A percentile compares a stretch with the other conserved stretches of the same genome.
Evolutionary conservation across 2,797 vertebrate genomes (phyloP).

Genomic region (Melanotaenia pygmaea): DNA sequence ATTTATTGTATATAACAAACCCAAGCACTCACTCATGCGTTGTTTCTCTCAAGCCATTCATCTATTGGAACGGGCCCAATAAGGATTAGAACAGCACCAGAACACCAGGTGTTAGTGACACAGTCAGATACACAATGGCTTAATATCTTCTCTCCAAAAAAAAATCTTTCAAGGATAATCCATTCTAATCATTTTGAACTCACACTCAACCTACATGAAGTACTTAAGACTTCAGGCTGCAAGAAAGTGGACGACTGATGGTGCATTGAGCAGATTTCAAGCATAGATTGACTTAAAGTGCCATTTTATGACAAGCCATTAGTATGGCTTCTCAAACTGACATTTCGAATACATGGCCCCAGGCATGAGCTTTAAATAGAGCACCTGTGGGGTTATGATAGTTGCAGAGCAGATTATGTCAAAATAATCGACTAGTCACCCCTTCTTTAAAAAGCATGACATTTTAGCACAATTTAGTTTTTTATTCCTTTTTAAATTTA

Average conservation of each 20-base stretch:
- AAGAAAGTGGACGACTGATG: slow-evolving; percentile 7
- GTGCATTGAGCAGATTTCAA: slow-evolving; percentile 9
- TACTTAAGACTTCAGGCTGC: slow-evolving; percentile 2
- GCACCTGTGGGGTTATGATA: slow-evolving; percentile 30
- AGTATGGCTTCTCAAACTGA: slow-evolving; percentile 38
- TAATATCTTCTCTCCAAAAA: slow-evolving; percentile 31
- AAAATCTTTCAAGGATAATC: slow-evolving; percentile 33
- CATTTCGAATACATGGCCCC: slow-evolving; percentile 31
- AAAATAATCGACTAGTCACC: slow-evolving; percentile 22
- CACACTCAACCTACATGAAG: not conserved
- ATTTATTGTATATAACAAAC: too few relatives aligned
- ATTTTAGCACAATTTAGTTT: not conserved
- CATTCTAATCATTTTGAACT: slow-evolving; percentile 6
- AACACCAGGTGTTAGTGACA: slow-evolving; percentile 5
- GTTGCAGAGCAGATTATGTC: slow-evolving; percentile 34
- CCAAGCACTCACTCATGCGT: not conserved
- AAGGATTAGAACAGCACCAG: slow-evolving; percentile 20
- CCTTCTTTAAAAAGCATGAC: slow-evolving; percentile 18
- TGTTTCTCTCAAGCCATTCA: not conserved
- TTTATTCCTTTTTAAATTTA: not conserved
- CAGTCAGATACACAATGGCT: slow-evolving; percentile 11
- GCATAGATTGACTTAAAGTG: slow-evolving; percentile 16
- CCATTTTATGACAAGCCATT: slow-evolving; percentile 30
- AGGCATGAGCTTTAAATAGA: slow-evolving; percentile 32
- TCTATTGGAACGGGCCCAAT: slow-evolving; percentile 6